Evolutionary conservation across 1,140 invertebrate species (phyloP), one percentile per base, ranked within the genome.

Genomic region (Olivierus martensii): DNA sequence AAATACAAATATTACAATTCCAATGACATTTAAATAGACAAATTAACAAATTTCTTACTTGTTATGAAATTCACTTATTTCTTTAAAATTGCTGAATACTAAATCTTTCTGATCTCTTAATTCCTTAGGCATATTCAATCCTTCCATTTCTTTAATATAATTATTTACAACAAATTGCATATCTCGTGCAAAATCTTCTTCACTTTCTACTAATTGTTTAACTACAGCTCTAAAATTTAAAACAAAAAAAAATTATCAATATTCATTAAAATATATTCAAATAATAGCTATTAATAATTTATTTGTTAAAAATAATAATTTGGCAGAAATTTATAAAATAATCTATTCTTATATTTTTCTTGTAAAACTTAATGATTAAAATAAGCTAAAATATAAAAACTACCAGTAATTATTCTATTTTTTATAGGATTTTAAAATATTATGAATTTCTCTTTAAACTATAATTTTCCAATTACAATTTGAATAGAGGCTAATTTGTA

Each of bases 61-160:
- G 59, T 91, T 87, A 69, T 97, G 93, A 71, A 97, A 97, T 65
- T 93, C 84, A 49, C 84, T 81, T 52, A 98, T 90, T 71, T 92
- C 85, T 61, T 81, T 79, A 51, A 96, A 80, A 71, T 93, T 93
- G 19, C 82, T 79, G 68, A 96, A 94, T 42, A 98, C 79, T 14
- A 83, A 68, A 57, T 90, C 84, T 60, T 89, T 82, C 61, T 86
- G 84, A 64, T 91, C 86, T 57, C 81, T 77, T 17, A 93, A 78
- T 9, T 77, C 68, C 59, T 85, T 80, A 3, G 91, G 90, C 2
- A 81, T 77, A 11, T 73, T 70, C 4, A 61, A 73, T 67, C 67
- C 78, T 62, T 89, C 86, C 62, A 90, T 72, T 3, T 82, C 79
- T 59, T 79, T 81, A 62, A 84, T 68, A 69, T 94, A 96, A 53